These are phyloP conservation scores for Eulithis testata DNA, from an alignment of 2,888 invertebrate species.

Conservation along the genomic window DNA sequence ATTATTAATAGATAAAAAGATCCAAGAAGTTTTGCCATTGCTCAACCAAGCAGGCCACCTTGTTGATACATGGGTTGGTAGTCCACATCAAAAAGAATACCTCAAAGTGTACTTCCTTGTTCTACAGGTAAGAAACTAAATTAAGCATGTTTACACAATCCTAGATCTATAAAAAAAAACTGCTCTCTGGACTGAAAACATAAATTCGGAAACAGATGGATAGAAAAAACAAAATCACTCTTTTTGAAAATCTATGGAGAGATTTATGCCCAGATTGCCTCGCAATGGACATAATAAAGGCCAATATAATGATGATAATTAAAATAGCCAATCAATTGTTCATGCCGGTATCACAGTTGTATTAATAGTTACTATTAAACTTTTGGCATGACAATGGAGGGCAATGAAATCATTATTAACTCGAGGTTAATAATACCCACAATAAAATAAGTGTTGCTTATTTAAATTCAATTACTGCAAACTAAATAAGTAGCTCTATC, in stretches of 20 bases:
- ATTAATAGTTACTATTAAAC: not conserved
- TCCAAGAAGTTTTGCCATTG: conserved; percentile 95
- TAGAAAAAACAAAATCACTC: too few species aligned
- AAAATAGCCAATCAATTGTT: conserved; percentile 1
- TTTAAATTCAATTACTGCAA: not conserved
- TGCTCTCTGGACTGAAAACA: too few species aligned
- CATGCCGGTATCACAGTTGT: not conserved
- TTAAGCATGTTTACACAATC: too few species aligned
- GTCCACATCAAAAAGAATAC: conserved; percentile 96
- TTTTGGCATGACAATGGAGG: conserved; percentile 10
- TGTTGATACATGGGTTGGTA: conserved; percentile 95
- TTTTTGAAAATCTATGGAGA: too few species aligned
- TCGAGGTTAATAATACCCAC: conserved; percentile 3
- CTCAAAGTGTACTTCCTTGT: conserved; percentile 98
- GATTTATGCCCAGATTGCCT: too few species aligned
- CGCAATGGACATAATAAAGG: too few species aligned
- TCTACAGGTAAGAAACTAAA: conserved; percentile 86
- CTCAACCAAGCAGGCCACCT: conserved; percentile 95
- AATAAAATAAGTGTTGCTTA: not conserved
- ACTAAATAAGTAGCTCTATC: too few species aligned
- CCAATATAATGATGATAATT: too few species aligned
- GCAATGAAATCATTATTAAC: conserved; percentile 4
- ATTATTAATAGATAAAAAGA: conserved; percentile 96
- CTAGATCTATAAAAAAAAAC: too few species aligned
- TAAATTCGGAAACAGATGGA: too few species aligned